Evolutionary conservation across 1,140 invertebrate genomes (phyloP).

Genomic region (Musca domestica): DNA sequence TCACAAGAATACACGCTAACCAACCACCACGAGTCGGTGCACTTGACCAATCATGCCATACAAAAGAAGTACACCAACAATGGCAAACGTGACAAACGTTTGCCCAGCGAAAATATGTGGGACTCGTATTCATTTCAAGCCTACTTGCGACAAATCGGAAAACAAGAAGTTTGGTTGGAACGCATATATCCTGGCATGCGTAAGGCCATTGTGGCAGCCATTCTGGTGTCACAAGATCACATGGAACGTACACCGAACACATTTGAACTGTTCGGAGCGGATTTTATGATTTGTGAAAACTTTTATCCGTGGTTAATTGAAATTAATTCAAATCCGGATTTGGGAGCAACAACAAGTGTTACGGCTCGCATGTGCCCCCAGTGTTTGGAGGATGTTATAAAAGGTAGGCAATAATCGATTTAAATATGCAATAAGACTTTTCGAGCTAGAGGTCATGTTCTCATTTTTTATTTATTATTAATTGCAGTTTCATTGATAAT

Average conservation of each 20-base stretch:
- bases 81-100: constrained; percentile 66
- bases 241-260: constrained; percentile 85
- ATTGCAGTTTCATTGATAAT: neutral
- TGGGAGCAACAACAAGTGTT: constrained; percentile 84
- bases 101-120: constrained; percentile 84
- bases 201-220: constrained; percentile 80
- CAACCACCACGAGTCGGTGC: constrained; percentile 91
- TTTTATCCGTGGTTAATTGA: constrained; percentile 90
- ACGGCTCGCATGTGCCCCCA: constrained; percentile 82
- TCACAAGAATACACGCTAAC: constrained; percentile 84
- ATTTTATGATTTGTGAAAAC: constrained; percentile 89
- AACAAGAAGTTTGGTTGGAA: constrained; percentile 73
- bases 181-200: constrained; percentile 88
- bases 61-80: constrained; percentile 92
- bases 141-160: constrained; percentile 69
- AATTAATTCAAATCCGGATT: constrained; percentile 90
- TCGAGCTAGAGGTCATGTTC: neutral
- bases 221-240: constrained; percentile 80
- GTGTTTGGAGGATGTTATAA: constrained; percentile 87
- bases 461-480: neutral
- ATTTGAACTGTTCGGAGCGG: constrained; percentile 91
- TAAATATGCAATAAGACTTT: neutral
- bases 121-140: constrained; percentile 75
- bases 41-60: constrained; percentile 91
- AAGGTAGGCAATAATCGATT: constrained; percentile 64